These are phyloP conservation scores for Hemibagrus wyckioides DNA, from an alignment of 2,113 vertebrate species.

Conservation along the genomic window DNA sequence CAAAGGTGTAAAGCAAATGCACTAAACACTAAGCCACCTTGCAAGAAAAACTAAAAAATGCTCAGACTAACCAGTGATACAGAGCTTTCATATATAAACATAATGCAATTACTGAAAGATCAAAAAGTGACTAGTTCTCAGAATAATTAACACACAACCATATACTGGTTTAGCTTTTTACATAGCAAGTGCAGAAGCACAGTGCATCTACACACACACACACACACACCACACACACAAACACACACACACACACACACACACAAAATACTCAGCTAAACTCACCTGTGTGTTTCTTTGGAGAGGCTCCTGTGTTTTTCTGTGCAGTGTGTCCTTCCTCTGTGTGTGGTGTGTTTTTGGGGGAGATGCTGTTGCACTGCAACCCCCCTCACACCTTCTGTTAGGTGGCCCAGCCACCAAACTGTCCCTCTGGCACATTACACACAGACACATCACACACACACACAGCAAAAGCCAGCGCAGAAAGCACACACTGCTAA, in stretches of 20 bases:
- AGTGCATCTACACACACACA: not conserved
- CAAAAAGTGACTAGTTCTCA: too few species aligned
- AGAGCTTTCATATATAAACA: not conserved
- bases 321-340: conserved; percentile 44
- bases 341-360: conserved; percentile 30
- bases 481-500: not conserved
- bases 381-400: conserved; percentile 47
- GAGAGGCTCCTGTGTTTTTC: conserved; percentile 40
- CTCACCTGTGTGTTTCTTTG: conserved; percentile 58
- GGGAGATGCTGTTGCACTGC: conserved; percentile 58
- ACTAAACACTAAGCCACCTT: too few species aligned
- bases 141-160: not conserved
- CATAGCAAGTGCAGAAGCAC: not conserved
- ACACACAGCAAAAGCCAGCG: conserved; percentile 34
- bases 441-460: conserved; percentile 57
- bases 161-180: not conserved
- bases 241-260: too few species aligned
- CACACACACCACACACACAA: too few species aligned
- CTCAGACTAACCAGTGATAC: not conserved
- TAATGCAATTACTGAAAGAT: too few species aligned
- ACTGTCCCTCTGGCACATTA: conserved; percentile 66
- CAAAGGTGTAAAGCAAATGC: too few species aligned
- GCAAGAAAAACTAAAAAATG: not conserved
- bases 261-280: conserved; percentile 13
- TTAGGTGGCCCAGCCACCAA: conserved; percentile 69